A percentile compares a stretch with the other conserved stretches of the same genome.
Evolutionary conservation across 1,140 invertebrate species (phyloP).

Genomic region (Ladona fulva): DNA sequence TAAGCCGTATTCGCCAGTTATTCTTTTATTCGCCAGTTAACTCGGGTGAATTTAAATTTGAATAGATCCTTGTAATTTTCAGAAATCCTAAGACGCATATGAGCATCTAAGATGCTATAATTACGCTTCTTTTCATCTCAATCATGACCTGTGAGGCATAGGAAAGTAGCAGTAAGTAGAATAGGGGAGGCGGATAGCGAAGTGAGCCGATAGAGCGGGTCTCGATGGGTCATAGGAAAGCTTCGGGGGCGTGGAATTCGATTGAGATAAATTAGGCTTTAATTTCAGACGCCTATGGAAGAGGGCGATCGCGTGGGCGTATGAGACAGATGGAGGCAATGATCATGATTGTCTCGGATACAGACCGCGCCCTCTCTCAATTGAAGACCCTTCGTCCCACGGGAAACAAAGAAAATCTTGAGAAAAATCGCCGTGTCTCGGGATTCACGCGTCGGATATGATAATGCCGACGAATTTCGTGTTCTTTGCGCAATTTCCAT

Average conservation of each 20-base stretch:
- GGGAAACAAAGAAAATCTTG: not conserved
- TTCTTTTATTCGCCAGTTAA: too few species aligned
- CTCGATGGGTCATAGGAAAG: not conserved
- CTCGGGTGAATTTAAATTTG: too few species aligned
- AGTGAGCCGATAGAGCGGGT: not conserved
- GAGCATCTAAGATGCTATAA: too few species aligned
- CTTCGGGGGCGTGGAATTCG: not conserved
- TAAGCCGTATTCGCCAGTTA: too few species aligned
- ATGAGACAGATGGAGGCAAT: not conserved
- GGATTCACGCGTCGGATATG: too few species aligned
- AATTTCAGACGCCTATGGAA: not conserved
- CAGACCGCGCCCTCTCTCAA: not conserved
- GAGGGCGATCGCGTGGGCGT: not conserved
- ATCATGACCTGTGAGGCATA: too few species aligned
- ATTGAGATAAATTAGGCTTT: slow-evolving; percentile 10
- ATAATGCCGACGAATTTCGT: too few species aligned
- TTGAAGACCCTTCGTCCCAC: not conserved
- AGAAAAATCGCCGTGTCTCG: too few species aligned
- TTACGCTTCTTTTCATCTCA: too few species aligned
- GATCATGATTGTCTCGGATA: slow-evolving; percentile 2
- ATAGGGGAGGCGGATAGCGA: not conserved
- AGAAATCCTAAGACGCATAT: too few species aligned
- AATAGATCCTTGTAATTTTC: too few species aligned
- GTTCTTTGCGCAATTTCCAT: too few species aligned
- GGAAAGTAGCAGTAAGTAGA: not conserved